Conservation (phyloP, 2,797 vertebrate species). For the Arnoldichthys spilopterus region DNA sequence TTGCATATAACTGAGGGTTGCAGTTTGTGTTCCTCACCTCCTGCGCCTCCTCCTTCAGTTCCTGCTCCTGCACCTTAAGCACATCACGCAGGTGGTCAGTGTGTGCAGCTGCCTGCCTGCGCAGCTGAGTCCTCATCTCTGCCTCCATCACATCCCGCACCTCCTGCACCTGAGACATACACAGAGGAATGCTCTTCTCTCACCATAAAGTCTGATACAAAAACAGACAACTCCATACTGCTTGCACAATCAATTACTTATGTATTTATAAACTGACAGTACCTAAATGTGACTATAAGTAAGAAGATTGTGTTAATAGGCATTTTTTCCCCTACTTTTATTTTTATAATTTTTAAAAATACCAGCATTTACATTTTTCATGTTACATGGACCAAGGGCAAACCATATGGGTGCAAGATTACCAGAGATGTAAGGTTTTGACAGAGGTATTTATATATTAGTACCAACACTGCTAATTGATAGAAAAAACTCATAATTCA, state of each 20-base stretch:
- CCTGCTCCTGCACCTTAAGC: slow-evolving; percentile 92
- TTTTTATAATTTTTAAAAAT: too few relatives aligned
- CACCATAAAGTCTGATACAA: not conserved
- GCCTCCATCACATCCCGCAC: slow-evolving; percentile 93
- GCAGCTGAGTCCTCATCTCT: slow-evolving; percentile 96
- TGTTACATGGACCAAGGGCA: too few relatives aligned
- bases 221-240: not conserved
- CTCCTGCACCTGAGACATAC: slow-evolving; percentile 81
- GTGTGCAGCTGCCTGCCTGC: slow-evolving; percentile 94
- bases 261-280: too few relatives aligned
- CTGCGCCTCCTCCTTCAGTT: slow-evolving; percentile 86
- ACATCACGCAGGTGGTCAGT: slow-evolving; percentile 92
- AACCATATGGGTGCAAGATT: too few relatives aligned
- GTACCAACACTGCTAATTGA: not conserved
- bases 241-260: not conserved
- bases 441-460: not conserved
- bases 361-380: too few relatives aligned
- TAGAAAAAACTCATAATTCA: not conserved
- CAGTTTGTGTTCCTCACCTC: slow-evolving; percentile 76
- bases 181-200: not conserved
- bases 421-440: not conserved
- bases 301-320: too few relatives aligned
- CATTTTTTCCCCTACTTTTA: too few relatives aligned
- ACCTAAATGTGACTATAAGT: too few relatives aligned
- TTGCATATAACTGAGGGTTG: not conserved